Evolutionary conservation across 2,113 vertebrate species (phyloP).

Genomic region (Ploceus nigricollis): DNA sequence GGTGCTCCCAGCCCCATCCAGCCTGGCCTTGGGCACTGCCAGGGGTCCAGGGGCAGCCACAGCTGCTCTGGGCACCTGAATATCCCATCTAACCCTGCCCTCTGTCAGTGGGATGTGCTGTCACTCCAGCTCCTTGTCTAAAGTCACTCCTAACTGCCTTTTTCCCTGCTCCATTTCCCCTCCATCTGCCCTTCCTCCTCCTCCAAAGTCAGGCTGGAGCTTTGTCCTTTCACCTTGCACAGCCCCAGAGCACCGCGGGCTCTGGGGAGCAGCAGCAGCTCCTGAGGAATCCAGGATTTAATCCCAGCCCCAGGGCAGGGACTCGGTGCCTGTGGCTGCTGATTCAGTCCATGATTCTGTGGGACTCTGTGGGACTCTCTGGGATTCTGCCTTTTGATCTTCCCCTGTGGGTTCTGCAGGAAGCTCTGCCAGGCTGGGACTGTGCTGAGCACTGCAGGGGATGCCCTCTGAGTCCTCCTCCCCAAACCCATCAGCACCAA

Average conservation of each 20-base stretch:
- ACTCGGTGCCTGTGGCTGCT: neutral
- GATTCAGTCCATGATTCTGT: neutral
- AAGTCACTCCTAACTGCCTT: neutral
- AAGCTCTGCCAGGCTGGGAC: neutral
- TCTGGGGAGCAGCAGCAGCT: neutral
- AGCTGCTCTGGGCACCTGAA: neutral
- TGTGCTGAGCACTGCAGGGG: neutral
- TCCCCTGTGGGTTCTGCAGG: rapidly evolving
- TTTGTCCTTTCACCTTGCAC: neutral
- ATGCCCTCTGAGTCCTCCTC: neutral
- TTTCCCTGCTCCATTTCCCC: neutral
- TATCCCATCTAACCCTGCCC: neutral
- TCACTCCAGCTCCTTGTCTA: neutral
- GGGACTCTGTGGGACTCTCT: neutral
- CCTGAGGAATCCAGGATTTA: neutral
- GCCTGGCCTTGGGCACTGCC: neutral
- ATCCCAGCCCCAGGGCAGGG: neutral
- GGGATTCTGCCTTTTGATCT: neutral
- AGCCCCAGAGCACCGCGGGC: rapidly evolving
- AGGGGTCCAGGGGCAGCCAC: neutral
- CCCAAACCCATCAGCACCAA: neutral
- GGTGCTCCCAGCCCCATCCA: neutral
- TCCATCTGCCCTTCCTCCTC: neutral
- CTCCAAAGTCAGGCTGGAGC: neutral
- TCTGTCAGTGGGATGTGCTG: neutral